Percentiles rank a stretch among this genome's conserved stretches.
These are phyloP conservation scores for Lophura nycthemera DNA, from an alignment of 2,113 vertebrate genomes.

Conservation along the genomic window DNA sequence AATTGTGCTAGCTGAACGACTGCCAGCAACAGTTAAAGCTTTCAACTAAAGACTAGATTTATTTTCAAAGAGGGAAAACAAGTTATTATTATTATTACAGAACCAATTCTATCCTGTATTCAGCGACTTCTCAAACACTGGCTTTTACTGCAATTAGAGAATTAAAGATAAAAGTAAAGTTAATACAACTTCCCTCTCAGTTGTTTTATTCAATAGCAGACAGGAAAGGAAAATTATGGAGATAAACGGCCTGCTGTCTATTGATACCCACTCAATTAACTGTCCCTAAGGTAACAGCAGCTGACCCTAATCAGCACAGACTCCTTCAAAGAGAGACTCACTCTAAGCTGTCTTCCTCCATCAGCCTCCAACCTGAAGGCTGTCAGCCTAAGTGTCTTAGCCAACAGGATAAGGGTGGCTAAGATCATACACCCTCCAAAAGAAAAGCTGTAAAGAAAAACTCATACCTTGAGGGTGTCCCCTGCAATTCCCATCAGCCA, in stretches of 20 bases:
- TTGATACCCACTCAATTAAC: neutral
- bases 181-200: neutral
- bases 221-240: conserved; percentile 8
- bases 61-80: conserved; percentile 57
- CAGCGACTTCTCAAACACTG: neutral
- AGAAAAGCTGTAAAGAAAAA: neutral
- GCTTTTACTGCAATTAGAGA: conserved; percentile 14
- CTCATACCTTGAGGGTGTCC: neutral
- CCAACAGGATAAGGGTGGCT: neutral
- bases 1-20: conserved; percentile 50
- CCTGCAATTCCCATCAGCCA: neutral
- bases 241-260: neutral
- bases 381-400: neutral
- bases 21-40: neutral
- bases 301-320: neutral
- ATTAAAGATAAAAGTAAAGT: conserved; percentile 37
- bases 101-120: conserved; percentile 16
- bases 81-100: conserved; percentile 29
- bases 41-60: conserved; percentile 29
- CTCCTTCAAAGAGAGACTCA: neutral
- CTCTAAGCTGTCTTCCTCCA: neutral
- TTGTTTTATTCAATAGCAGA: neutral
- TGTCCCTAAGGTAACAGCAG: neutral
- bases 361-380: neutral
- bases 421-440: neutral